Base-by-base conservation (phyloP, 2,888 invertebrate genomes). In the Timema podura region DNA sequence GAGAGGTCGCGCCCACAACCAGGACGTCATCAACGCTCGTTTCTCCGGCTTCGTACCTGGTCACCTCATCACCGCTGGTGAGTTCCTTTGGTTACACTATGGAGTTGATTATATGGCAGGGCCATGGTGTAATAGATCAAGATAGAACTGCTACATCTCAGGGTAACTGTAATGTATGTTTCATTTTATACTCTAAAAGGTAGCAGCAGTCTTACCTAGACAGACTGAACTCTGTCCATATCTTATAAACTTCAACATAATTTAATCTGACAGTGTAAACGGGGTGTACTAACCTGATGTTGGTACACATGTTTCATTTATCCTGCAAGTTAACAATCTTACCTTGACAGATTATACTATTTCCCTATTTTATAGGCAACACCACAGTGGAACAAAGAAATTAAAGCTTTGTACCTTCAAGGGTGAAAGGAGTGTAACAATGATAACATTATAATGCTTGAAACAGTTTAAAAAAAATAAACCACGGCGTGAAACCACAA, bases 11-110 rank as follows among this genome's bases (percentile, higher is more conserved):
- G 93, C 95, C 0, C 91, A 93, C 79, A 89, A 91, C 13, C 93
- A 91, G 78, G 92, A 92, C 77, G 90, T 95, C 1, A 88, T 87
- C 75, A 85, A 88, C 71, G 90, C 92, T 0, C 88, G 89, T 79
- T 96, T 96, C 79, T 95, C 96, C 0, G 87, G 89, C 0, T 90
- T 89, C 75, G 88, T 93, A 73, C 88, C 90, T 6, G 93, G 92
- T 9, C 89, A 92, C 75, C 83, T 96, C 51, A 91, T 91, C 5
- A 89, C 94, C 5, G 87, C 91, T 76, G 94, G 93, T 85, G 81
- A 73, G 74, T 30, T 30, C 30, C 30, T 30, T 30, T 30, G 30
- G 30, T 30, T 30, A 30, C 30, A 30, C 30, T 30, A 30, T 30
- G 30, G 30, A 30, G 30, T 30, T 30, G 30, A 30, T 30, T 30